Evolutionary conservation across 2,888 invertebrate genomes (phyloP).

Genomic region (Tipula confusa): DNA sequence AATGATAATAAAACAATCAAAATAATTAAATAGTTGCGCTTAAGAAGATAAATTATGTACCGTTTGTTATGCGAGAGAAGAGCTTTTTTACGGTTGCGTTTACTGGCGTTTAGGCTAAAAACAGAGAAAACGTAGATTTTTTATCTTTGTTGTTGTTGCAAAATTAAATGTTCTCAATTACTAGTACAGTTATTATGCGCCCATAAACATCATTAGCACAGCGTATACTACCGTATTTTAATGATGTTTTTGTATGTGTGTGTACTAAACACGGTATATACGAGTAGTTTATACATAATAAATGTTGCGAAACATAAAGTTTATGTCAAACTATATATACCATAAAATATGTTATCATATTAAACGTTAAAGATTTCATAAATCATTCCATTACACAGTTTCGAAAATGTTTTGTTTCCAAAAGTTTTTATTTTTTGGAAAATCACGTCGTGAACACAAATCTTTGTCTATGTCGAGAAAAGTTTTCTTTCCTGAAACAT

Average conservation of each 20-base stretch:
- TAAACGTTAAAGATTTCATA: neutral
- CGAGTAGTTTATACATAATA: neutral
- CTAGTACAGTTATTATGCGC: neutral
- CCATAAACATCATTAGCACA: neutral
- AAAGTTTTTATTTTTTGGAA: neutral
- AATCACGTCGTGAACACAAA: neutral
- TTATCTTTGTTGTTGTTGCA: neutral
- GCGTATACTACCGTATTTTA: neutral
- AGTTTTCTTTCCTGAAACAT: neutral
- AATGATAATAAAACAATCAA: slow-evolving; percentile 25
- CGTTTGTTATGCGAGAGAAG: neutral
- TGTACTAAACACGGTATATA: neutral
- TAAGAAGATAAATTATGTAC: neutral
- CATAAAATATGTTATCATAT: neutral
- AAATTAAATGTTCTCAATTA: neutral
- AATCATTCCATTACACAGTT: neutral
- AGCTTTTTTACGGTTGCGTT: neutral
- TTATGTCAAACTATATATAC: neutral
- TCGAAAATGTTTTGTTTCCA: neutral
- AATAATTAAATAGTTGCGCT: slow-evolving; percentile 21
- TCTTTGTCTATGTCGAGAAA: neutral
- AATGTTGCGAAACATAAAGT: neutral
- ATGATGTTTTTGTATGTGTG: neutral
- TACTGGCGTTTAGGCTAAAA: neutral
- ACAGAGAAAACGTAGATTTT: too few relatives aligned